These are phyloP conservation scores for Drosophila histrio DNA, from an alignment of 2,888 invertebrate genomes.

Conservation along the genomic window DNA sequence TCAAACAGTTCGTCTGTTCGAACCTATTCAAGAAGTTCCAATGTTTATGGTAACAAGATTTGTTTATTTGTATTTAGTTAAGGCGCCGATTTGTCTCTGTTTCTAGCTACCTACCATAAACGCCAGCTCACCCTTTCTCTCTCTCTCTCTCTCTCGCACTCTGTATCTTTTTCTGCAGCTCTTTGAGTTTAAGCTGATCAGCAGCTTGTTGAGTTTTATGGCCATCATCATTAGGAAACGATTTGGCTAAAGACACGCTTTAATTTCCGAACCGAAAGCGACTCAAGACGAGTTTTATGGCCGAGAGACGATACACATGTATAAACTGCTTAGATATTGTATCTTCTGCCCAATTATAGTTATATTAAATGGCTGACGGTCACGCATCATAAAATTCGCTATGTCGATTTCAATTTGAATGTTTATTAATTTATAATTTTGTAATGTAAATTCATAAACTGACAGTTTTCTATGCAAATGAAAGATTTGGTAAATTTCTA, in stretches of 20 bases:
- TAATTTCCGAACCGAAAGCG: constrained; percentile 23
- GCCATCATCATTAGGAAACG: constrained; percentile 58
- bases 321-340: constrained; percentile 11
- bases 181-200: constrained; percentile 20
- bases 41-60: constrained; percentile 13
- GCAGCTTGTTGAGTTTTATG: constrained; percentile 54
- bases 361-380: constrained; percentile 50
- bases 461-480: constrained; percentile 31
- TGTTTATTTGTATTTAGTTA: constrained; percentile 18
- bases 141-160: not conserved
- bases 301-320: not conserved
- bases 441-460: constrained; percentile 35
- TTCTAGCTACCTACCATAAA: constrained; percentile 13
- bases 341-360: constrained; percentile 59
- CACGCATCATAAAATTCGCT: constrained; percentile 59
- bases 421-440: constrained; percentile 38
- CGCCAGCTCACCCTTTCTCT: not conserved
- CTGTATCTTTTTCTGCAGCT: not conserved
- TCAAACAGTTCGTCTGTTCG: constrained; percentile 42
- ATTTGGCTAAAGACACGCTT: constrained; percentile 49
- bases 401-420: constrained; percentile 49
- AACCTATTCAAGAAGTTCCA: constrained; percentile 22
- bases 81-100: constrained; percentile 32
- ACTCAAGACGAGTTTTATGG: constrained; percentile 44
- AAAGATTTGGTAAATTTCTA: not conserved